Evolutionary conservation across 1,140 invertebrate species (phyloP).

Genomic region (Zophobas morio): DNA sequence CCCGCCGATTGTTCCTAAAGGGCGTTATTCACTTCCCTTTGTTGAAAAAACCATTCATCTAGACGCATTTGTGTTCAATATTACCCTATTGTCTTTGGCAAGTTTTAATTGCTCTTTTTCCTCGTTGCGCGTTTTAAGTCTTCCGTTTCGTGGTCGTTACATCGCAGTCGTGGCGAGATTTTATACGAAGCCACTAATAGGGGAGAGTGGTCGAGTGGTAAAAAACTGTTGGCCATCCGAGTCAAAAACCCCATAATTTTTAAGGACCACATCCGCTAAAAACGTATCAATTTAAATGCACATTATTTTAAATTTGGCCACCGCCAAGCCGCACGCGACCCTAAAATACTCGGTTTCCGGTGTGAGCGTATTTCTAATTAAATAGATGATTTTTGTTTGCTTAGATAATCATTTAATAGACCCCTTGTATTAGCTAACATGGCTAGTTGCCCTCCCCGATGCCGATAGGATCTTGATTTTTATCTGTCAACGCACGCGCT

Average conservation of each 20-base stretch:
- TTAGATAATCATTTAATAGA: constrained; percentile 69
- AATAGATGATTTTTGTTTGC: constrained; percentile 69
- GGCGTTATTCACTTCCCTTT: constrained; percentile 41
- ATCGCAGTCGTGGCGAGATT: constrained; percentile 52
- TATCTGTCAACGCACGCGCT: constrained; percentile 57
- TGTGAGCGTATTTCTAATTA: constrained; percentile 66
- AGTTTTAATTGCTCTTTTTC: constrained; percentile 59
- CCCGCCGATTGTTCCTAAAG: constrained; percentile 50
- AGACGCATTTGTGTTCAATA: constrained; percentile 53
- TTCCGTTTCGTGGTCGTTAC: constrained; percentile 56
- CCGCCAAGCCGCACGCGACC: constrained; percentile 60
- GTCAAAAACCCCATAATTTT: constrained; percentile 52
- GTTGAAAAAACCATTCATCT: constrained; percentile 48
- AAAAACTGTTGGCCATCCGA: constrained; percentile 26
- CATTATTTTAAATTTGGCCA: constrained; percentile 58
- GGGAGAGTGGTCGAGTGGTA: constrained; percentile 1
- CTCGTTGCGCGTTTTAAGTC: constrained; percentile 56
- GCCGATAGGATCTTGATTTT: constrained; percentile 61
- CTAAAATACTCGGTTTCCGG: constrained; percentile 65
- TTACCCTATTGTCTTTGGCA: constrained; percentile 53
- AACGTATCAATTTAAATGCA: constrained; percentile 57
- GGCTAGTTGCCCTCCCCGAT: constrained; percentile 63
- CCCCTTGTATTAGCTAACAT: constrained; percentile 63
- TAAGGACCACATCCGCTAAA: constrained; percentile 50
- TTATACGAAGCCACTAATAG: constrained; percentile 2